These are phyloP conservation scores for Lordiphosa collinella DNA, from an alignment of 1,140 invertebrate species.

Conservation along the genomic window DNA sequence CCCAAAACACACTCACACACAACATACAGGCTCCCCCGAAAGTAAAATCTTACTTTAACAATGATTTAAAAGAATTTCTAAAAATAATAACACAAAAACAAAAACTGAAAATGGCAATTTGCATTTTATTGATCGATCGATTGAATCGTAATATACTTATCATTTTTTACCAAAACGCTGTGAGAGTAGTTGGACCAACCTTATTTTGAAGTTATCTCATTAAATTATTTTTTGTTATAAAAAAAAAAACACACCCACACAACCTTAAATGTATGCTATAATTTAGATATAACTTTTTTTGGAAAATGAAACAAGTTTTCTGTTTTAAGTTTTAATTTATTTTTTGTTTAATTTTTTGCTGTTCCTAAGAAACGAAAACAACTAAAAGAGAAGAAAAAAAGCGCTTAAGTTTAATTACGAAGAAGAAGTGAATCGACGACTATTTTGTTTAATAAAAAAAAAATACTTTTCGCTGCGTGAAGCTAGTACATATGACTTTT, in stretches of 20 bases:
- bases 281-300: conserved; percentile 58
- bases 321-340: conserved; percentile 77
- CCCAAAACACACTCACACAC: conserved; percentile 15
- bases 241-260: conserved; percentile 14
- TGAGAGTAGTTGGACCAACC: conserved; percentile 62
- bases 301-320: conserved; percentile 37
- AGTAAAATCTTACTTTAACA: conserved; percentile 46
- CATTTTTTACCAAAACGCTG: conserved; percentile 56
- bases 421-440: conserved; percentile 51
- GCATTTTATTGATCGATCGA: conserved; percentile 48
- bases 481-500: conserved; percentile 36
- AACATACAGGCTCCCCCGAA: conserved; percentile 32
- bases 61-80: conserved; percentile 58
- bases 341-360: conserved; percentile 59
- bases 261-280: conserved; percentile 62
- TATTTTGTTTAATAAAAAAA: conserved; percentile 73
- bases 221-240: conserved; percentile 77
- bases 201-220: conserved; percentile 75
- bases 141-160: neutral
- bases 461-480: conserved; percentile 48
- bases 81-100: conserved; percentile 55
- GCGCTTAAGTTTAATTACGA: conserved; percentile 59
- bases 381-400: conserved; percentile 32
- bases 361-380: conserved; percentile 55
- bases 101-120: conserved; percentile 40